Evolutionary conservation across 2,797 vertebrate genomes (phyloP).

Genomic region (Halcyon smyrnensis): DNA sequence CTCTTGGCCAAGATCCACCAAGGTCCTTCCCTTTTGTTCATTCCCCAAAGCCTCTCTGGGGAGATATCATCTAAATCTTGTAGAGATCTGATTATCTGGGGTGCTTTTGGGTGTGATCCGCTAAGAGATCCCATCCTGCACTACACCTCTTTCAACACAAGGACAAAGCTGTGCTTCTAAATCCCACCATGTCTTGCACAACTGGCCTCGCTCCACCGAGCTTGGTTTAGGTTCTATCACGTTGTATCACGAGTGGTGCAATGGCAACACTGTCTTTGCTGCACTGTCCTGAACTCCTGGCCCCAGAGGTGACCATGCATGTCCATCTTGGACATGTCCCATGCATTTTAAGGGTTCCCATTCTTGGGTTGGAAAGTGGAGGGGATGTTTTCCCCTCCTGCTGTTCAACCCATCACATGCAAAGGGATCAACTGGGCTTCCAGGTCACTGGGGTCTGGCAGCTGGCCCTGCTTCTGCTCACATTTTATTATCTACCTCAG

Average conservation of each 20-base stretch:
- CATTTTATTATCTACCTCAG: too few species aligned
- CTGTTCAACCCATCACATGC: too few species aligned
- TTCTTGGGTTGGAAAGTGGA: too few species aligned
- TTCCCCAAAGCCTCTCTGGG: not conserved
- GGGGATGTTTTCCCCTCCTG: too few species aligned
- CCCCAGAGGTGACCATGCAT: too few species aligned
- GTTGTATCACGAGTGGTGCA: not conserved
- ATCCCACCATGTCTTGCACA: not conserved
- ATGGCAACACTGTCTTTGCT: not conserved
- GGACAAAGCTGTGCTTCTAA: not conserved
- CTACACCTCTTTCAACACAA: not conserved
- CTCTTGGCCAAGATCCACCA: not conserved
- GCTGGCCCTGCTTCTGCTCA: too few species aligned
- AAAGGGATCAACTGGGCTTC: too few species aligned
- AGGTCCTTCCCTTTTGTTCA: not conserved
- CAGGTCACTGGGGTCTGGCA: too few species aligned
- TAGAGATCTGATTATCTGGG: not conserved
- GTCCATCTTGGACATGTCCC: too few species aligned
- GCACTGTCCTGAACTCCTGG: too few species aligned
- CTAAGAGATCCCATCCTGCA: not conserved
- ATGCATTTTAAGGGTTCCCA: too few species aligned
- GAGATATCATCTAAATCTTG: not conserved
- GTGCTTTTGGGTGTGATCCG: not conserved
- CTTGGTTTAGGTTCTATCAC: too few species aligned
- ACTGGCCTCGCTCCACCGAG: not conserved